Conservation (phyloP, 2,797 vertebrate species). For the Tolypeutes matacus region DNA sequence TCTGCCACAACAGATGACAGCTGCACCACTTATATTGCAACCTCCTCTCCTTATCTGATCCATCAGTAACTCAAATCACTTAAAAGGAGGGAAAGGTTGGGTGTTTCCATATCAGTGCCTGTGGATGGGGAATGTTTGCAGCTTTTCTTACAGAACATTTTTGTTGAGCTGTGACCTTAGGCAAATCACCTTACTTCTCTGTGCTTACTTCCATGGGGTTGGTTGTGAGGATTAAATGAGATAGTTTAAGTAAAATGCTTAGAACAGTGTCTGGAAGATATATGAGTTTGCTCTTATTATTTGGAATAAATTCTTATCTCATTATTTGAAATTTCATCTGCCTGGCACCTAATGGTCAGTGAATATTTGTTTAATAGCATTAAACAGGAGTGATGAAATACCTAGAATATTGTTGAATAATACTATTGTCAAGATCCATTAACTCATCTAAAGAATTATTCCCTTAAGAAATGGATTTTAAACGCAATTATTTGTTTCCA, state of each 20-base stretch:
- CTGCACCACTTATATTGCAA: not conserved
- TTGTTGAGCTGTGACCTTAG: not conserved
- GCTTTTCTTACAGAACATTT: not conserved
- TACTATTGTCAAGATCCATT: no score
- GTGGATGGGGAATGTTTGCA: no score
- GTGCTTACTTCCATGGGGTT: not conserved
- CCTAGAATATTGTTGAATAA: not conserved
- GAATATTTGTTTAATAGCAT: not conserved
- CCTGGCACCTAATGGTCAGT: not conserved
- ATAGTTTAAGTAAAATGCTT: not conserved
- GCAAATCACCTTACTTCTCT: not conserved
- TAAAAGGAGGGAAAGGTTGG: not conserved
- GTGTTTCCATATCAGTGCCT: not conserved
- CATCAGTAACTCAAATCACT: not conserved
- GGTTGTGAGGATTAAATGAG: not conserved
- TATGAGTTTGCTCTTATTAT: not conserved
- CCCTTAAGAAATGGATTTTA: not conserved
- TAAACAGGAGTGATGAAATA: not conserved
- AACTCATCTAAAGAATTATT: not conserved
- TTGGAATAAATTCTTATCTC: not conserved
- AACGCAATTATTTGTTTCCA: not conserved
- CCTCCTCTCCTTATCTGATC: not conserved
- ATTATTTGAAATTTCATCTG: not conserved
- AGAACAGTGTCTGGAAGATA: not conserved
- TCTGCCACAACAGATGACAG: not conserved